These are phyloP conservation scores for Oceanodroma tethys DNA, from an alignment of 2,113 vertebrate genomes.

Conservation along the genomic window DNA sequence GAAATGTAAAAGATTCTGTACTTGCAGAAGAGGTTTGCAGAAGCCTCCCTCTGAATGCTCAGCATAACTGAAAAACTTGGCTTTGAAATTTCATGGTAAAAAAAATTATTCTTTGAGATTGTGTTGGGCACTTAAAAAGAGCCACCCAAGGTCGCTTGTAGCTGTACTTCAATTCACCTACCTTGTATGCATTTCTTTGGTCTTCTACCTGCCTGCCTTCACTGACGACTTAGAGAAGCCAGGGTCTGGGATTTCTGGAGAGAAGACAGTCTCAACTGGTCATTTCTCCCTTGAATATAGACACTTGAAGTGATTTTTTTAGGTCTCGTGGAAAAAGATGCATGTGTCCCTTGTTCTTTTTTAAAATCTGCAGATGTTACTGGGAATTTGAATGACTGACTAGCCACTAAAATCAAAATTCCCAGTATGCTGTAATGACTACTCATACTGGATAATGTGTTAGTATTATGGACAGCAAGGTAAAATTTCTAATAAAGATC, in stretches of 20 bases:
- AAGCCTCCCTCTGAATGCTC: neutral
- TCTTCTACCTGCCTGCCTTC: neutral
- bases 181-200: neutral
- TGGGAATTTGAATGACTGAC: neutral
- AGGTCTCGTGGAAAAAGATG: neutral
- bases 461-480: neutral
- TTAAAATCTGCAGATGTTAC: neutral
- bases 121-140: neutral
- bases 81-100: neutral
- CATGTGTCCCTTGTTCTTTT: neutral
- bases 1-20: neutral
- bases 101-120: neutral
- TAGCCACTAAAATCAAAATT: neutral
- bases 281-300: neutral
- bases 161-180: neutral
- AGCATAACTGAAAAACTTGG: neutral
- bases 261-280: neutral
- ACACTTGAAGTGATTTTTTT: neutral
- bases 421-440: neutral
- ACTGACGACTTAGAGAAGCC: neutral
- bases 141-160: rapidly evolving
- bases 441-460: neutral
- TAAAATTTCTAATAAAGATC: neutral
- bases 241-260: neutral
- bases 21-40: neutral